Base-by-base conservation (phyloP, 2,113 vertebrate genomes). In the Gadus macrocephalus region DNA sequence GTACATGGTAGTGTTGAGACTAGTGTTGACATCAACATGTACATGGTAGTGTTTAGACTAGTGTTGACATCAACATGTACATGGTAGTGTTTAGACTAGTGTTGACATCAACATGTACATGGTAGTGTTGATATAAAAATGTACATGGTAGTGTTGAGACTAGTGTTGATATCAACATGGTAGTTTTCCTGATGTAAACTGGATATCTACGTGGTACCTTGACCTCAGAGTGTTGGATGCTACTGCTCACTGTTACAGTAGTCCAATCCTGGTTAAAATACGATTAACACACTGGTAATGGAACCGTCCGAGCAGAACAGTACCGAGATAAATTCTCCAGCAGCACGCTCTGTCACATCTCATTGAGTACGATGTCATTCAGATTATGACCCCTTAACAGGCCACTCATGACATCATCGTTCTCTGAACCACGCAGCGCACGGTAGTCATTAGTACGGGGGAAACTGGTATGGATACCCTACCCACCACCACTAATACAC, bases 291-390 rank as follows among this genome's bases (percentile, higher is more conserved):
- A 71, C 42, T 25, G 0, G 53, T 80, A 83, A 80, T 73, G 28
- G 20, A 74, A 73, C 83, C 72, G 78, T 81, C 60, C 55, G 58
- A 67, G 74, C 72, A 17, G 42, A 72, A 22, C 35, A 58, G 20
- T 19, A 69, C 61, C 68, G 66, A 55, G 74, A 79, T 79, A 78
- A 42, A 64, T 11, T 74, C 65, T 28, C 4, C n/a, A 74, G 77
- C 78, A 66, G 60, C 19, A 68, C 78, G 74, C 70, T 53, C 69
- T 80, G 83, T 83, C 83, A 76, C 78, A 74, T 87, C 81, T 67
- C 70, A 71, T 80, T 74, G 72, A 78, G 77, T 0, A 16, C 64
- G 58, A 76, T 8, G 70, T 77, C 74, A 69, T 64, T 75, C 78
- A 84, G 63, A 77, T 70, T 68, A 72, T 55, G 68, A 65, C 66